A percentile compares a stretch with the other conserved stretches of the same genome.
Evolutionary conservation across 2,888 invertebrate genomes (phyloP).

Genomic region (Drosophila silvestris): DNA sequence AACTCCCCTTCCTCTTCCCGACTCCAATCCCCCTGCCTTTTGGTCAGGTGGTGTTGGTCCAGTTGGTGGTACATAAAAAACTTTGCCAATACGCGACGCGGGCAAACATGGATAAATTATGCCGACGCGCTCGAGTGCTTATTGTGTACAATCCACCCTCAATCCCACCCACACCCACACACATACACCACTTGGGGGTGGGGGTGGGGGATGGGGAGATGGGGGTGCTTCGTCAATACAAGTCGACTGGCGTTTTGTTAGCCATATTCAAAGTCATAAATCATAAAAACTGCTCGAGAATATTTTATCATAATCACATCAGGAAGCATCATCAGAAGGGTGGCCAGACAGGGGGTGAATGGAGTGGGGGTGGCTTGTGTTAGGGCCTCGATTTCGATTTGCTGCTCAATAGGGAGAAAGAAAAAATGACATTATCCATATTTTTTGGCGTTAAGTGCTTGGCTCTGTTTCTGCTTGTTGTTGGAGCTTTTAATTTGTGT

Average conservation of each 20-base stretch:
- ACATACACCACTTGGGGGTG: constrained; percentile 20
- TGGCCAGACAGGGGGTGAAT: constrained; percentile 2
- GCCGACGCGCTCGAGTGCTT: constrained; percentile 80
- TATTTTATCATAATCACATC: constrained; percentile 82
- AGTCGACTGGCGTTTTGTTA: constrained; percentile 71
- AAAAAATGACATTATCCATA: constrained; percentile 78
- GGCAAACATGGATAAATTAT: constrained; percentile 76
- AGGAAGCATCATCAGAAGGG: constrained; percentile 58
- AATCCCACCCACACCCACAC: constrained; percentile 16
- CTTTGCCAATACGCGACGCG: constrained; percentile 57
- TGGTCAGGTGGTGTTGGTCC: constrained; percentile 43
- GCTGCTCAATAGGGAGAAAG: constrained; percentile 60
- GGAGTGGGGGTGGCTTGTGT: background rate
- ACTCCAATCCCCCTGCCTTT: background rate
- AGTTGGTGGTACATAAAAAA: constrained; percentile 42
- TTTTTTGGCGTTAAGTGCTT: constrained; percentile 78
- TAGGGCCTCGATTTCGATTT: constrained; percentile 49
- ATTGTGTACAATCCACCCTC: constrained; percentile 54
- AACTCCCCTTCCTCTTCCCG: background rate
- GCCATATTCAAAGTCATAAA: constrained; percentile 80
- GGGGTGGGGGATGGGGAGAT: background rate
- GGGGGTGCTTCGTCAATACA: constrained; percentile 34
- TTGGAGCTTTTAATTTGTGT: constrained; percentile 71
- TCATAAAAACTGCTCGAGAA: constrained; percentile 81
- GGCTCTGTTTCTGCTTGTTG: constrained; percentile 22